Percentiles rank a stretch among this genome's conserved stretches.
Conservation (phyloP, 2,797 vertebrate species). For the Cheracebus regulus region DNA sequence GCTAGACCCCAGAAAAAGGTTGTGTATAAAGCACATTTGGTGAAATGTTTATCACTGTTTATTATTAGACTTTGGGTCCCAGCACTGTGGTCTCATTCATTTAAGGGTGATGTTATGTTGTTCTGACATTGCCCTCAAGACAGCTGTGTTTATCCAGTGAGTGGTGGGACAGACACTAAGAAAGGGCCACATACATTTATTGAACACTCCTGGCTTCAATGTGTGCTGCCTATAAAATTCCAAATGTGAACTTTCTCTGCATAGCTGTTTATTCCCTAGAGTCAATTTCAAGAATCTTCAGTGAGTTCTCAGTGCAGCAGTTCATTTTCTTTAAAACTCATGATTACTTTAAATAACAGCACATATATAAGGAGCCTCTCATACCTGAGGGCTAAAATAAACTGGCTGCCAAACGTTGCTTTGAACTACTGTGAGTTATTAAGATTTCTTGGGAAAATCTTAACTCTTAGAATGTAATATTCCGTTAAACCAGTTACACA, state of each 20-base stretch:
- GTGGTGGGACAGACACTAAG: not conserved
- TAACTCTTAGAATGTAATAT: not conserved
- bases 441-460: not conserved
- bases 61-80: not conserved
- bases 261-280: not conserved
- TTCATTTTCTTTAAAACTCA: slow-evolving; percentile 17
- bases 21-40: not conserved
- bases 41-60: slow-evolving; percentile 6
- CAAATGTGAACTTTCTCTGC: not conserved
- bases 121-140: slow-evolving; percentile 40
- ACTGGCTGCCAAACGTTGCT: not conserved
- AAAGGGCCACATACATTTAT: not conserved
- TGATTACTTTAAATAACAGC: not conserved
- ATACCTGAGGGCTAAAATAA: not conserved
- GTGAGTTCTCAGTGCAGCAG: not conserved
- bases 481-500: not conserved
- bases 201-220: not conserved
- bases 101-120: slow-evolving; percentile 20
- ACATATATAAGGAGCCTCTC: not conserved
- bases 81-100: not conserved
- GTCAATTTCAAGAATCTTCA: not conserved
- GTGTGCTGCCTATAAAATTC: not conserved
- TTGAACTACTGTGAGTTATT: not conserved
- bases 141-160: not conserved
- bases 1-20: not conserved